phyloP scores from a whole-genome alignment of 2,797 vertebrate genomes.

The Molossus molossus region DNA sequence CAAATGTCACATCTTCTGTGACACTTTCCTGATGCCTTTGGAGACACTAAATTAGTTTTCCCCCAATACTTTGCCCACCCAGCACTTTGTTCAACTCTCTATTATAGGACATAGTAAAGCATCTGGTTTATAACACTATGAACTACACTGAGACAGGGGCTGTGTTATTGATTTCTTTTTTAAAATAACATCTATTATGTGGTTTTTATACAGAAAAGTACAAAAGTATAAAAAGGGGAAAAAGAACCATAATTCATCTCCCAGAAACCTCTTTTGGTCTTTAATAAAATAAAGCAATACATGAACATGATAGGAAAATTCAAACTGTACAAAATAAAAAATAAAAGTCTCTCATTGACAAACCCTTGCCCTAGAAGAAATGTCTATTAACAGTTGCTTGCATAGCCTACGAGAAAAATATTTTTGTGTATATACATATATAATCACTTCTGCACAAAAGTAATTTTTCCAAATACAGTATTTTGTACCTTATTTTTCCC shows the following conservation, averaged over 20 bases:
- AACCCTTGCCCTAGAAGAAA: slow-evolving; percentile 37
- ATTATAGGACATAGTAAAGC: slow-evolving; percentile 65
- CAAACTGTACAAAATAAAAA: slow-evolving; percentile 73
- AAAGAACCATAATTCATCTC: slow-evolving; percentile 61
- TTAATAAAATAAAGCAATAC: slow-evolving; percentile 73
- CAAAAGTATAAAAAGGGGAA: not conserved
- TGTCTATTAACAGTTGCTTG: slow-evolving; percentile 45
- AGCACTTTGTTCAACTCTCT: slow-evolving; percentile 65
- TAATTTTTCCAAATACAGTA: slow-evolving; percentile 41
- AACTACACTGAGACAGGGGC: slow-evolving; percentile 60
- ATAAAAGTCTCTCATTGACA: slow-evolving; percentile 19
- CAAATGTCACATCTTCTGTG: slow-evolving; percentile 44
- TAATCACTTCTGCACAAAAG: not conserved
- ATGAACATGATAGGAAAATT: slow-evolving; percentile 58
- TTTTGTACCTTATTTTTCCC: slow-evolving; percentile 30
- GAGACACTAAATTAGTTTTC: slow-evolving; percentile 54
- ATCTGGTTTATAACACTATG: slow-evolving; percentile 67
- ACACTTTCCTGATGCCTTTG: slow-evolving; percentile 44
- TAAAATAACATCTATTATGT: slow-evolving; percentile 74
- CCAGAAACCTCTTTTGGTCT: slow-evolving; percentile 60
- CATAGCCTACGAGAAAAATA: slow-evolving; percentile 31
- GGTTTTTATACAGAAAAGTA: slow-evolving; percentile 76
- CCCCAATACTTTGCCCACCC: not conserved
- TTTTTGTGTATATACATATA: not conserved
- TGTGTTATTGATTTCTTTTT: slow-evolving; percentile 74